phyloP scores from a whole-genome alignment of 2,888 invertebrate species.

The Calliphora vomitoria region DNA sequence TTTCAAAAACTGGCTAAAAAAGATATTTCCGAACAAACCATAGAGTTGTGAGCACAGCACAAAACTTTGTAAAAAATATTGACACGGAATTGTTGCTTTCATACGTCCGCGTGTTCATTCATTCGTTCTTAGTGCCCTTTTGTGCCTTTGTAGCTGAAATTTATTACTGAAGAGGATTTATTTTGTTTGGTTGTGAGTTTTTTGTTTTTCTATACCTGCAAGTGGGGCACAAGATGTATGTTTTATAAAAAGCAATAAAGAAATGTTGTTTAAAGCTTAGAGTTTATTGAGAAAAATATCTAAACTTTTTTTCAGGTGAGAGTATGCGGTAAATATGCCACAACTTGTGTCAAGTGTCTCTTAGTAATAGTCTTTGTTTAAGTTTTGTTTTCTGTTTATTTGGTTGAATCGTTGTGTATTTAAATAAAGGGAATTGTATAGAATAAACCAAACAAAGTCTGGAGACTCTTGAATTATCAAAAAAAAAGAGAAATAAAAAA shows the following conservation, averaged over 20 bases:
- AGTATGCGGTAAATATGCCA: not conserved
- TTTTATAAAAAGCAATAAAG: slow-evolving; percentile 1
- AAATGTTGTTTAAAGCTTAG: not conserved
- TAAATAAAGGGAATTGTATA: not conserved
- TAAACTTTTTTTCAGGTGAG: not conserved
- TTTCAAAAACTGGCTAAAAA: not conserved
- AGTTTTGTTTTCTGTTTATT: not conserved
- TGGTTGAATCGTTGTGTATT: not conserved
- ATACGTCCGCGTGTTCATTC: not conserved
- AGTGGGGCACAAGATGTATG: not conserved
- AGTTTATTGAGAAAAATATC: not conserved
- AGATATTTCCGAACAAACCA: not conserved
- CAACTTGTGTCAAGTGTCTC: slow-evolving; percentile 7
- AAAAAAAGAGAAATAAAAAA: too few species aligned
- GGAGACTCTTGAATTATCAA: not conserved
- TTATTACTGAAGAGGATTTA: not conserved
- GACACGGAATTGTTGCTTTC: not conserved
- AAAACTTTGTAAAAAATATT: not conserved
- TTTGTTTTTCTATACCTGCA: not conserved
- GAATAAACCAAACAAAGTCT: not conserved
- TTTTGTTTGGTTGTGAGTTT: not conserved
- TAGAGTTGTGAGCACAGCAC: not conserved
- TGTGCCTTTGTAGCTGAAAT: slow-evolving; percentile 5
- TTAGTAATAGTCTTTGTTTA: not conserved
- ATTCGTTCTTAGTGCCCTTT: not conserved